Base-by-base conservation (phyloP, 2,113 vertebrate genomes). In the Menidia beryllina region DNA sequence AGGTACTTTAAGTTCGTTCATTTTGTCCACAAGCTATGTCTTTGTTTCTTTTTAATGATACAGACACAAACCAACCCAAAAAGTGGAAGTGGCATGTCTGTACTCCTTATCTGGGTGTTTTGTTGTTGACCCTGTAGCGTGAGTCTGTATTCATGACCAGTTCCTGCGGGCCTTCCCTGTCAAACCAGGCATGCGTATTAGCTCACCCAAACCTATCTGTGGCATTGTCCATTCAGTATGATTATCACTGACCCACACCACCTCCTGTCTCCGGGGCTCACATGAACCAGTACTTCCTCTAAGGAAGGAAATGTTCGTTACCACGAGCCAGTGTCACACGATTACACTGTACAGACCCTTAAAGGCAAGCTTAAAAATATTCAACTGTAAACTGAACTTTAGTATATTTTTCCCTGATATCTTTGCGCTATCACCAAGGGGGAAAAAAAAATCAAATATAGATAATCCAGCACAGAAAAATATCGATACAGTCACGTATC, bases 261-360 rank as follows among this genome's bases (percentile, higher is more conserved):
- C 89, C 91, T 92, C 91, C 90, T 92, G 90, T 92, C 91, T 89
- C 90, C 86, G 90, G 90, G 86, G 72, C 89, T 88, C 84, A 79
- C 89, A 89, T 84, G 87, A 90, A 87, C 90, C 88, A 90, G 75
- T 72, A 80, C 85, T 92, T 92, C 91, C 91, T 92, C 74, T 61
- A 5, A 89, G 91, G 91, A 92, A 92, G 91, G 91, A 92, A 92
- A 84, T 20, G 85, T 88, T 87, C 67, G 80, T 92, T 90, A 89
- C 86, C 84, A 74, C 59, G 12, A 75, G 65, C 78, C 78, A 24
- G 72, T 84, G 86, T 90, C 87, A 87, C 84, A 88, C 51, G 59
- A 76, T 75, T 63, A 38, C 54, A 79, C 82, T 67, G 70, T 34
- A 72, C 59, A 81, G 77, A 82, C 75, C 69, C 78, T 64, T 83